These are phyloP conservation scores for Lanius ludovicianus DNA, from an alignment of 2,113 vertebrate genomes.

Conservation along the genomic window DNA sequence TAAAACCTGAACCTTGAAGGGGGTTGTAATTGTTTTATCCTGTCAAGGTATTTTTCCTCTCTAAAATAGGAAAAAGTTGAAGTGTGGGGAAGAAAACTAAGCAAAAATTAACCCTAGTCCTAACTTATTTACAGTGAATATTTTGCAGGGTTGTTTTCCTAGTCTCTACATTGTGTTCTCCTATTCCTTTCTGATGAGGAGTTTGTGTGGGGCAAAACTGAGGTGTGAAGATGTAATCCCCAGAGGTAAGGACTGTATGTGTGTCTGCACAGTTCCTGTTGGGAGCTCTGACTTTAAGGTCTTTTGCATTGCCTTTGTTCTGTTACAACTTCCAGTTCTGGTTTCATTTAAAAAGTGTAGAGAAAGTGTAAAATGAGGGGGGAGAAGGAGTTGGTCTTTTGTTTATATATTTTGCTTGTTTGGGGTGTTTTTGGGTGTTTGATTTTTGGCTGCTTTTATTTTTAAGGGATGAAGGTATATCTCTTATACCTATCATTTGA, in stretches of 20 bases:
- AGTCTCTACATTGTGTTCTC: neutral
- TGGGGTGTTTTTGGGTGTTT: neutral
- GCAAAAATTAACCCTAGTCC: neutral
- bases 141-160: neutral
- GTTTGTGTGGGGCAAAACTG: neutral
- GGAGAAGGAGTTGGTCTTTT: neutral
- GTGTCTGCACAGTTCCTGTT: neutral
- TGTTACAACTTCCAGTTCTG: neutral
- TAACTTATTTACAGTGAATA: neutral
- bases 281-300: neutral
- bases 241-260: neutral
- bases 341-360: neutral
- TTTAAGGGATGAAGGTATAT: neutral
- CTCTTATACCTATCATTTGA: neutral
- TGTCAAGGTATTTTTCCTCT: neutral
- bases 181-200: neutral
- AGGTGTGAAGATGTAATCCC: neutral
- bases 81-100: neutral
- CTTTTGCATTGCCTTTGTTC: neutral
- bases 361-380: neutral
- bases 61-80: neutral
- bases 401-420: neutral
- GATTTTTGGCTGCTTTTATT: neutral
- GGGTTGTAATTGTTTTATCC: neutral
- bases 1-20: neutral